Evolutionary conservation across 2,888 invertebrate genomes (phyloP), one percentile per base, ranked within the genome.

Genomic region (Muscina levida): DNA sequence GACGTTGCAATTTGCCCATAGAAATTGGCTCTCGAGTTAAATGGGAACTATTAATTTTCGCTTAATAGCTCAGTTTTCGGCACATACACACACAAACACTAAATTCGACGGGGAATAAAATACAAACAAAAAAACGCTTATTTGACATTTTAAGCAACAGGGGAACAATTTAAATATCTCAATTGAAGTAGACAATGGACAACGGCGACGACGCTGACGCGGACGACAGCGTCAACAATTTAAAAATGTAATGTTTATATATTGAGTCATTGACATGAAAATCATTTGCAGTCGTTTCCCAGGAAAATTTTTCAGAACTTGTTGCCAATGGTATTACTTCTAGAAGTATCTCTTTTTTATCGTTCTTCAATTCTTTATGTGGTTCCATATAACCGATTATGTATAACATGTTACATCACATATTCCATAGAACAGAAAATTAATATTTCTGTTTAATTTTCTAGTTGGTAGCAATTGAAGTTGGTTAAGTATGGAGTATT

Each of bases 221-320:
- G n/a, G n/a, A n/a, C 19, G 22, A 48, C 48, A 48, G 19, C 19
- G 48, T 15, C 15, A 19, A 10, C 48, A n/a, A n/a, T n/a, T 31
- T 31, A 5, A 31, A 31, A 31, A 6, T 10, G 22, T 13, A 62
- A 62, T 62, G 62, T 72, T 79, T 48, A 62, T 74, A 57, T n/a
- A 72, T 76, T 79, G 72, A 79, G 48, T 79, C 75, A 79, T 72
- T 79, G 76, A 65, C 72, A 72, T 72, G 72, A 2, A 51, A 75
- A 67, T 42, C 19, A 62, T 22, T 39, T 62, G 1, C 39, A 39
- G 19, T 39, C 59, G 59, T 39, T 39, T 59, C n/a, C n/a, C n/a
- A n/a, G n/a, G n/a, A n/a, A n/a, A n/a, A n/a, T n/a, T n/a, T n/a
- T n/a, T n/a, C n/a, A n/a, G n/a, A n/a, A n/a, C n/a, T n/a, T n/a